Conservation (phyloP, 1,140 invertebrate genomes). For the Drosophila chauvacae region DNA sequence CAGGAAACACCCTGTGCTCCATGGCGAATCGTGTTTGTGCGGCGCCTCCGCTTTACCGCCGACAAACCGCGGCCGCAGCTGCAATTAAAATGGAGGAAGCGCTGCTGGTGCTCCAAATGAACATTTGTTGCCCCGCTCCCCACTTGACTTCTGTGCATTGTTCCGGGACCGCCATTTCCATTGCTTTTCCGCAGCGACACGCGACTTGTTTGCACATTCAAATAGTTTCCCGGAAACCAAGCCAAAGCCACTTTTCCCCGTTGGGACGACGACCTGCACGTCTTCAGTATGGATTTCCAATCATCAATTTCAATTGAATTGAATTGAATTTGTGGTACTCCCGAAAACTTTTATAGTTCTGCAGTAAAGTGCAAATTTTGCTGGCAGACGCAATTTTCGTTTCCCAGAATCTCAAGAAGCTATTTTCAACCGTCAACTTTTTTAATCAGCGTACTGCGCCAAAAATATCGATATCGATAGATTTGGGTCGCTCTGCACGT, state of each 20-base stretch:
- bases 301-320: conserved; percentile 72
- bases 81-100: conserved; percentile 72
- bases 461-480: conserved; percentile 30
- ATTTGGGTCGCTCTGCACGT: background rate
- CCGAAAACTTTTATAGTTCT: conserved; percentile 46
- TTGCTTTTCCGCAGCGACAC: conserved; percentile 27
- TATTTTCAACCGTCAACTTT: conserved; percentile 2
- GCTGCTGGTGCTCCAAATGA: conserved; percentile 28
- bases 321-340: conserved; percentile 10
- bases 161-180: conserved; percentile 23
- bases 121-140: conserved; percentile 57
- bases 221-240: conserved; percentile 15
- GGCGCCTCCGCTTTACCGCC: conserved; percentile 28
- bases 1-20: conserved; percentile 25
- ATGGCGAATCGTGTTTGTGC: conserved; percentile 36
- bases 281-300: conserved; percentile 48
- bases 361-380: conserved; percentile 40
- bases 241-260: conserved; percentile 2
- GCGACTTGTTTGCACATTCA: conserved; percentile 28
- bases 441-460: conserved; percentile 4
- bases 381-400: conserved; percentile 17
- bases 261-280: conserved; percentile 20
- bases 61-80: conserved; percentile 34
- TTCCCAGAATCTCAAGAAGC: background rate
- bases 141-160: conserved; percentile 18